phyloP scores from a whole-genome alignment of 2,797 vertebrate genomes.

The Danio kyathit region DNA sequence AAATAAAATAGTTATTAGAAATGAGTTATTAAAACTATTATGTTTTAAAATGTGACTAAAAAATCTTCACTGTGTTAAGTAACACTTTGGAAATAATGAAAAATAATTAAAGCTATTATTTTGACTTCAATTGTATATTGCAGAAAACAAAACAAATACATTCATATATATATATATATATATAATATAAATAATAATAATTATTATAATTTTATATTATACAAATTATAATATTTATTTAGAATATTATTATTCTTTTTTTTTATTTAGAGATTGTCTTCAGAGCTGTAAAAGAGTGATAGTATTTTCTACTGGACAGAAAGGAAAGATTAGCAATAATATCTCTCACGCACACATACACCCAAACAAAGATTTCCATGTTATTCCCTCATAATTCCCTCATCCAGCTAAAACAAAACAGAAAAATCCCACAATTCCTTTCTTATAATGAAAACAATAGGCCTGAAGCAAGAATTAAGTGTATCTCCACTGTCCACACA shows the following conservation, averaged over 20 bases:
- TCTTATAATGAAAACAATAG: conserved; percentile 29
- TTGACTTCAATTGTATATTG: no score
- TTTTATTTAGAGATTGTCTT: neutral
- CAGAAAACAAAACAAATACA: no score
- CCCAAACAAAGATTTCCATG: neutral
- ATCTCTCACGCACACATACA: conserved; percentile 1
- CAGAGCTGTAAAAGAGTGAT: neutral
- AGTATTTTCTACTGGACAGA: neutral
- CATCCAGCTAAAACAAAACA: neutral
- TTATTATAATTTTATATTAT: no score
- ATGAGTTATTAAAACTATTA: no score
- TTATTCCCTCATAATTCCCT: neutral
- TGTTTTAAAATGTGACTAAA: no score
- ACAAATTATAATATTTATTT: no score
- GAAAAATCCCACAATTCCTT: conserved; percentile 15
- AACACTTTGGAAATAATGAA: no score
- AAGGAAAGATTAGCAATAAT: neutral
- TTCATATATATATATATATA: neutral
- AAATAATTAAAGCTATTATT: no score
- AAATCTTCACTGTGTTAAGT: no score
- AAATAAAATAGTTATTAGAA: no score
- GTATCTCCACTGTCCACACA: conserved; percentile 28
- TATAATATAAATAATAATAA: neutral
- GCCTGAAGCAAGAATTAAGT: neutral
- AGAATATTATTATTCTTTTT: no score